Evolutionary conservation across 37 sponge, comb jelly and placozoan species (phyloP).

Genomic region (Petrosia ficiformis): DNA sequence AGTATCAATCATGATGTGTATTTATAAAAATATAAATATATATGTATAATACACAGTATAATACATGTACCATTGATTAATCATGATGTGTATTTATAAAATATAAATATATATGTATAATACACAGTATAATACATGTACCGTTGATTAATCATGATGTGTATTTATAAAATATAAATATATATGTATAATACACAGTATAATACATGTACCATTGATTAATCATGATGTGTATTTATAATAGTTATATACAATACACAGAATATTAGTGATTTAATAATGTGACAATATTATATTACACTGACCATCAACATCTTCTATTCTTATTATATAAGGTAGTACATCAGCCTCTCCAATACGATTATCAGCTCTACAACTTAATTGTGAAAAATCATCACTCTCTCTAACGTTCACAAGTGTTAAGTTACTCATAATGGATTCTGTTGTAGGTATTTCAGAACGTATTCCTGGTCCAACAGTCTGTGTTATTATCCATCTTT

Average conservation of each 20-base stretch:
- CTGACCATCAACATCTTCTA: neutral
- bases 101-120: no score
- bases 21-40: no score
- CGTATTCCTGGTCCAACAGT: neutral
- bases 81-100: no score
- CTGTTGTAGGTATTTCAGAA: neutral
- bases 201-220: no score
- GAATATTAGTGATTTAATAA: neutral
- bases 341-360: neutral
- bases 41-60: no score
- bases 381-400: neutral
- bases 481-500: neutral
- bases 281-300: neutral
- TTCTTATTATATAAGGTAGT: neutral
- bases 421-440: neutral
- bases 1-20: no score
- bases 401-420: neutral
- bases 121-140: no score
- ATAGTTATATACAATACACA: neutral
- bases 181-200: no score
- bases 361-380: neutral
- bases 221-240: no score
- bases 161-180: no score
- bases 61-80: no score
- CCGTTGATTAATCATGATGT: no score